These are phyloP conservation scores for Agonopterix arenella DNA, from an alignment of 2,888 invertebrate species.

Conservation along the genomic window DNA sequence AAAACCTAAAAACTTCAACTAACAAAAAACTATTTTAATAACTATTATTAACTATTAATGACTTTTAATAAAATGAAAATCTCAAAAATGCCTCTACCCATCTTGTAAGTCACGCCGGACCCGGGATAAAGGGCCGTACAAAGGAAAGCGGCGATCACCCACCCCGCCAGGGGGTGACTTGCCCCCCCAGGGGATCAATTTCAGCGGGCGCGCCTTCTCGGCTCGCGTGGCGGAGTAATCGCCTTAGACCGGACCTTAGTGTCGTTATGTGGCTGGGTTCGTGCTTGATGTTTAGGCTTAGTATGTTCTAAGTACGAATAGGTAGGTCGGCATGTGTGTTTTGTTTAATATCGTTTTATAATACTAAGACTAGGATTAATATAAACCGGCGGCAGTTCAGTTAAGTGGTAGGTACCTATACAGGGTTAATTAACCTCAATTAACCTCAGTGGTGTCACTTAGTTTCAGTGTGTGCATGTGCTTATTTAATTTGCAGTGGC, in stretches of 20 bases:
- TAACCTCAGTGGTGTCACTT: too few relatives aligned
- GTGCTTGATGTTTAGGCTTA: conserved; percentile 23
- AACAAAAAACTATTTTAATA: conserved; percentile 2
- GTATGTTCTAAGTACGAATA: not conserved
- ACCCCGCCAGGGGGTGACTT: conserved; percentile 6
- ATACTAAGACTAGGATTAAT: too few relatives aligned
- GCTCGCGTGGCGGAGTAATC: conserved; percentile 47
- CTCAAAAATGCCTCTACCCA: conserved; percentile 21
- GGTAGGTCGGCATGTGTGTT: not conserved
- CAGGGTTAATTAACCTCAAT: too few relatives aligned
- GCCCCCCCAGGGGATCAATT: conserved; percentile 37
- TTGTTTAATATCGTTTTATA: not conserved
- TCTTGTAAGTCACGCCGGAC: conserved; percentile 31
- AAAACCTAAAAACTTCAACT: not conserved
- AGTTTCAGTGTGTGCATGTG: too few relatives aligned
- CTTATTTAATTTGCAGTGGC: too few relatives aligned
- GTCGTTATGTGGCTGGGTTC: conserved; percentile 37
- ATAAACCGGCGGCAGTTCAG: too few relatives aligned
- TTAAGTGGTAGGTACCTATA: too few relatives aligned
- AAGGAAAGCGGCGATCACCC: conserved; percentile 30
- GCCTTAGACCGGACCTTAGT: conserved; percentile 46
- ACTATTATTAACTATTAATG: too few relatives aligned
- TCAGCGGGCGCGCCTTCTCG: conserved; percentile 43
- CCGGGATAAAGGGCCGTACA: conserved; percentile 41
- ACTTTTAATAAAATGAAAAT: conserved; percentile 5